Percentiles rank a stretch among this genome's conserved stretches.
These are phyloP conservation scores for Amphibalanus amphitrite DNA, from an alignment of 1,140 invertebrate species.

Conservation along the genomic window DNA sequence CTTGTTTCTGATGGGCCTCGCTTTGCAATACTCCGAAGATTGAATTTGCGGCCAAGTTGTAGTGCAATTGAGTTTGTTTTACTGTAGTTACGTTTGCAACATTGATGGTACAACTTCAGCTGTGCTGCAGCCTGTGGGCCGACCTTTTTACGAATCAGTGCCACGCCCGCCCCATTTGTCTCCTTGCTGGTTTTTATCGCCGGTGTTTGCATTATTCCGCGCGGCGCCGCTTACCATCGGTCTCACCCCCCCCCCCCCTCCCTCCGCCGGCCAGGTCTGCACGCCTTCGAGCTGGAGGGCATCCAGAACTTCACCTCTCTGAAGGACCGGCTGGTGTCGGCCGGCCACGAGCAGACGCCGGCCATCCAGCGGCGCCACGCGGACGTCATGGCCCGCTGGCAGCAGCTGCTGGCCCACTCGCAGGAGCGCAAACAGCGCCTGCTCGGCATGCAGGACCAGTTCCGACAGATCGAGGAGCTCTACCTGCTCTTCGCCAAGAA, in stretches of 20 bases:
- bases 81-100: no score
- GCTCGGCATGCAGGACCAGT: conserved; percentile 89
- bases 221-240: neutral
- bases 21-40: no score
- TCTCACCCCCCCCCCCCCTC: neutral
- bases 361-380: conserved; percentile 79
- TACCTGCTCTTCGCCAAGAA: conserved; percentile 99
- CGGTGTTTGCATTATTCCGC: no score
- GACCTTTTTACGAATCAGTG: no score
- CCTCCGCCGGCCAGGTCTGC: conserved; percentile 42
- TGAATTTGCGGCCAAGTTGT: no score
- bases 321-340: conserved; percentile 82
- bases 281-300: conserved; percentile 96
- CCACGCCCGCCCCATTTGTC: no score
- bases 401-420: conserved; percentile 76
- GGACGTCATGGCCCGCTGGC: conserved; percentile 87
- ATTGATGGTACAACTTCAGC: no score
- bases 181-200: no score
- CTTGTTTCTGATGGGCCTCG: no score
- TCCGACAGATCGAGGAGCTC: conserved; percentile 94
- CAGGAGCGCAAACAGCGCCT: conserved; percentile 78
- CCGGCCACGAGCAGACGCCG: conserved; percentile 77
- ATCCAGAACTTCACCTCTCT: conserved; percentile 93
- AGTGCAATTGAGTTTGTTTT: no score
- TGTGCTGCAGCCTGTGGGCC: no score